Percentiles rank a stretch among this genome's conserved stretches.
These are phyloP conservation scores for Parnassius smintheus DNA, from an alignment of 2,888 invertebrate species.

Conservation along the genomic window DNA sequence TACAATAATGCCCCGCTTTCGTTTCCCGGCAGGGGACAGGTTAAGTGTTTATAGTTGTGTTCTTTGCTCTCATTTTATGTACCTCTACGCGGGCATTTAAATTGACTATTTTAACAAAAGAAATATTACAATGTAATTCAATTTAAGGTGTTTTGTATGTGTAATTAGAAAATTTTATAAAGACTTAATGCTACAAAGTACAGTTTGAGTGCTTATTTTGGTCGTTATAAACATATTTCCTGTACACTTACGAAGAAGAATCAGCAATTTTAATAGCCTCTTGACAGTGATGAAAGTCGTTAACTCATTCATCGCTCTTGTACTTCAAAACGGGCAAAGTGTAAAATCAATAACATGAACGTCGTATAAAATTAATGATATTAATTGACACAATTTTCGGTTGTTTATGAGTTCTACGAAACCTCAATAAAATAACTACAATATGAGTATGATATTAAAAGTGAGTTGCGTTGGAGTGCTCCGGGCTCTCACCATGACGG, in stretches of 20 bases:
- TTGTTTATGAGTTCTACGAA: slow-evolving; percentile 15
- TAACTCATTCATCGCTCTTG: slow-evolving; percentile 24
- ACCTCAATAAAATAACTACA: slow-evolving; percentile 6
- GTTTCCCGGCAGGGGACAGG: slow-evolving; percentile 46
- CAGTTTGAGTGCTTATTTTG: slow-evolving; percentile 10
- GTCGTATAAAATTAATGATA: slow-evolving; percentile 15
- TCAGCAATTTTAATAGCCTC: slow-evolving; percentile 19
- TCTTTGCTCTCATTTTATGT: slow-evolving; percentile 24
- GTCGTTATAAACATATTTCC: slow-evolving; percentile 6
- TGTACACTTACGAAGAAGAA: slow-evolving; percentile 4
- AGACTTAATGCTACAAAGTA: slow-evolving; percentile 17
- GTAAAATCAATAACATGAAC: slow-evolving; percentile 17
- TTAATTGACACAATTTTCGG: slow-evolving; percentile 21
- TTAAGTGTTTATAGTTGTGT: slow-evolving; percentile 23
- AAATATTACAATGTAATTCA: slow-evolving; percentile 26
- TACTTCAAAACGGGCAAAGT: slow-evolving; percentile 20
- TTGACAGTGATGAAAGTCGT: slow-evolving; percentile 20
- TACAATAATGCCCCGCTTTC: slow-evolving; percentile 64
- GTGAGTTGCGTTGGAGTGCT: slow-evolving; percentile 31
- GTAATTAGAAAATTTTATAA: slow-evolving; percentile 20
- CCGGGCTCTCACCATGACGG: slow-evolving; percentile 37
- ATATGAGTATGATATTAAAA: slow-evolving; percentile 25
- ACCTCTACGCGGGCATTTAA: slow-evolving; percentile 12
- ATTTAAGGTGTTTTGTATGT: slow-evolving; percentile 22
- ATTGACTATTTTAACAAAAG: slow-evolving; percentile 17